These are phyloP conservation scores for Enteromius radiatus DNA, from an alignment of 2,797 vertebrate species.

Conservation along the genomic window DNA sequence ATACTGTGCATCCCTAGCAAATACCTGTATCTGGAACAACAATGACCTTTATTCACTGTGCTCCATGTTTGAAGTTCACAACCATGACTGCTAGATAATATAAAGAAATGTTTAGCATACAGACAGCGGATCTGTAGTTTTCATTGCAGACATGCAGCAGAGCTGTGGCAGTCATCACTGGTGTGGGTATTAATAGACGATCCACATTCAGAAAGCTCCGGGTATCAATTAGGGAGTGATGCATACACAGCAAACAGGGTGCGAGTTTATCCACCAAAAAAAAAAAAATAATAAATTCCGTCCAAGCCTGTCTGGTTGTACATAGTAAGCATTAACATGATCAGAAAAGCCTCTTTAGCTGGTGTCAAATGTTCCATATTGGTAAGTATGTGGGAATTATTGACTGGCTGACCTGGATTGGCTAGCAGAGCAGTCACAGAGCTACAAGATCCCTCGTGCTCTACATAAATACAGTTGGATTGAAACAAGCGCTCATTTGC, in stretches of 20 bases:
- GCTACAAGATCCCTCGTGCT: conserved; percentile 53
- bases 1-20: not conserved
- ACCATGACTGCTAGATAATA: conserved; percentile 80
- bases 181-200: conserved; percentile 72
- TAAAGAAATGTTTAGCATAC: conserved; percentile 81
- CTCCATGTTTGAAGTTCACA: conserved; percentile 83
- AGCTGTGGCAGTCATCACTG: conserved; percentile 61
- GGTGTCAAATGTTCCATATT: conserved; percentile 31
- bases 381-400: conserved; percentile 71
- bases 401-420: conserved; percentile 79
- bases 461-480: conserved; percentile 46
- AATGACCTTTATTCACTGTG: conserved; percentile 79
- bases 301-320: conserved; percentile 13
- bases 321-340: conserved; percentile 16
- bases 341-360: conserved; percentile 22
- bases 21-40: conserved; percentile 36
- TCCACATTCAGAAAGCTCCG: conserved; percentile 62
- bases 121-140: conserved; percentile 68
- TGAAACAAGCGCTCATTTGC: conserved; percentile 35
- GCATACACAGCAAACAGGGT: conserved; percentile 37
- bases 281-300: not conserved
- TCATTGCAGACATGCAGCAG: conserved; percentile 36
- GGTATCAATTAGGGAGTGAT: conserved; percentile 54
- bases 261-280: conserved; percentile 25
- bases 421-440: conserved; percentile 67